These are phyloP conservation scores for Drosophila stalkeri DNA, from an alignment of 2,888 invertebrate genomes.

Conservation along the genomic window DNA sequence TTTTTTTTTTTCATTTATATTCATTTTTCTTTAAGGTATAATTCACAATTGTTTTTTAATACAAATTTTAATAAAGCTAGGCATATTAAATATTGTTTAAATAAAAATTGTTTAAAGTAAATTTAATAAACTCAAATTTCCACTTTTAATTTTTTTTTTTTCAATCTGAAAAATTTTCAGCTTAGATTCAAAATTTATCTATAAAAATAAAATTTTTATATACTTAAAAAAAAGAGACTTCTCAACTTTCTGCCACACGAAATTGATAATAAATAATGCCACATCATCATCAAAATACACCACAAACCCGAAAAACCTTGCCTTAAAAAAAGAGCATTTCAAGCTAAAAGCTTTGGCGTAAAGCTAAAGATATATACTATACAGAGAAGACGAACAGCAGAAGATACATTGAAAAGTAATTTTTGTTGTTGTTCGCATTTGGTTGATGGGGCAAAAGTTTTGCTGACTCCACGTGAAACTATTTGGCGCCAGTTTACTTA, in stretches of 20 bases:
- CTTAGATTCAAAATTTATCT: too few relatives aligned
- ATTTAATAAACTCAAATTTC: too few relatives aligned
- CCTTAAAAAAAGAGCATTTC: constrained; percentile 14
- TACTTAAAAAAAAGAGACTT: too few relatives aligned
- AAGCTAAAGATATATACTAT: constrained; percentile 38
- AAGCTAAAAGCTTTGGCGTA: constrained; percentile 30
- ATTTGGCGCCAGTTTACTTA: constrained; percentile 60
- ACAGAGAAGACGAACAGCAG: neutral
- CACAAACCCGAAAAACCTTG: neutral
- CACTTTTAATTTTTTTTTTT: too few relatives aligned
- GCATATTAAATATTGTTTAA: too few relatives aligned
- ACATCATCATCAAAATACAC: neutral
- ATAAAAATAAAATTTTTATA: too few relatives aligned
- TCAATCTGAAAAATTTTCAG: too few relatives aligned
- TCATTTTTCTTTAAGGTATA: too few relatives aligned
- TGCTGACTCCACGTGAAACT: constrained; percentile 58
- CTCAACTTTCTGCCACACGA: neutral
- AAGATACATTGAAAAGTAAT: constrained; percentile 55
- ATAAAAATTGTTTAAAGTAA: too few relatives aligned
- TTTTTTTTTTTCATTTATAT: too few relatives aligned
- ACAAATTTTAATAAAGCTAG: too few relatives aligned
- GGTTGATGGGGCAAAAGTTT: constrained; percentile 58
- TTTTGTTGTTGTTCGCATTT: constrained; percentile 34
- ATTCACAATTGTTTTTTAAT: too few relatives aligned
- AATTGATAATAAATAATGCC: neutral